phyloP scores from a whole-genome alignment of 1,140 invertebrate species.

The Drosophila parvula region DNA sequence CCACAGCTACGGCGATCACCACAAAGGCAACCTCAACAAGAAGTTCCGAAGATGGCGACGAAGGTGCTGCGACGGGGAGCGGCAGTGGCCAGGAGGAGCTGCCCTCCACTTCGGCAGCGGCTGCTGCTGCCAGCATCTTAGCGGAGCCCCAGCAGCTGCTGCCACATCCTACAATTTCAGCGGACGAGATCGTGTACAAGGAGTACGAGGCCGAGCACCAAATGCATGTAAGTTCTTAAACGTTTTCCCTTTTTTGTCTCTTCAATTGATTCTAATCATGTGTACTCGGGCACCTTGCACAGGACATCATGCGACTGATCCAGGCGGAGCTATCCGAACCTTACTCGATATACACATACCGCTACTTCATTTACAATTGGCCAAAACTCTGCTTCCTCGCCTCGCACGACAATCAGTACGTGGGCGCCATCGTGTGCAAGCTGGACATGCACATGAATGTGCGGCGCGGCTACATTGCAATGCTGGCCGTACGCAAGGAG shows the following conservation, averaged over 20 bases:
- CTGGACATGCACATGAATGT: constrained; percentile 95
- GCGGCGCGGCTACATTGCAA: constrained; percentile 98
- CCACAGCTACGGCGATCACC: constrained; percentile 53
- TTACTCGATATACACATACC: constrained; percentile 99
- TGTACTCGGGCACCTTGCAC: constrained; percentile 7
- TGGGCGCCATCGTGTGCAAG: constrained; percentile 99
- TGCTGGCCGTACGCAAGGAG: constrained; percentile 98
- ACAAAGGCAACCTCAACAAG: constrained; percentile 50
- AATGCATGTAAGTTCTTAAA: constrained; percentile 88
- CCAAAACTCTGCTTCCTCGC: constrained; percentile 99
- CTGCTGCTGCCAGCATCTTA: constrained; percentile 18
- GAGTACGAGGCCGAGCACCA: constrained; percentile 95
- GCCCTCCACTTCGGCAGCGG: constrained; percentile 49
- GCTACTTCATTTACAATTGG: constrained; percentile 99
- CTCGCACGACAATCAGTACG: constrained; percentile 93
- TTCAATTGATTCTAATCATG: not conserved
- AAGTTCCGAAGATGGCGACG: not conserved
- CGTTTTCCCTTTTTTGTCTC: not conserved
- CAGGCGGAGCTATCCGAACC: constrained; percentile 99
- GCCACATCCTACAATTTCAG: constrained; percentile 65
- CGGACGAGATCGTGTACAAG: constrained; percentile 87
- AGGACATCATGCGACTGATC: constrained; percentile 98
- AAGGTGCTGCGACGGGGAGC: constrained; percentile 34
- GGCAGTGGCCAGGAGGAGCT: constrained; percentile 4
- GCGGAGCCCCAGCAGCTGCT: constrained; percentile 46